Base-by-base conservation (phyloP, 2,113 vertebrate genomes). In the Probosciger aterrimus region DNA sequence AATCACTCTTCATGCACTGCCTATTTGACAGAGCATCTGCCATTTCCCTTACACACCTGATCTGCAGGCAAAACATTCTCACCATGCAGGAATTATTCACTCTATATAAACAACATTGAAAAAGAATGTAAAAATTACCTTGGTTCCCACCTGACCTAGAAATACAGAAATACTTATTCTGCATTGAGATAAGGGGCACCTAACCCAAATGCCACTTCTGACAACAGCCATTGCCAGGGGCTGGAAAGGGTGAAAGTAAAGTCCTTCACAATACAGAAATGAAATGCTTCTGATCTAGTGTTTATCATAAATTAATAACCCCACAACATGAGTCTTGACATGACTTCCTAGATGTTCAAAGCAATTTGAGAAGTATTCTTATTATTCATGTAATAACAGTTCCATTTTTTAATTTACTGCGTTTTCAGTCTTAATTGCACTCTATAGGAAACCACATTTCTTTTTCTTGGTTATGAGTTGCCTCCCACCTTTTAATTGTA, bases 181-280 rank as follows among this genome's bases (percentile, higher is more conserved):
- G 43, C 70, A 50, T n/a, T 3, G 16, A 67, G 46, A 69, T n/a
- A 75, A 82, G 7, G 15, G 37, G 35, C 10, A 37, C 44, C 43
- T 31, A n/a, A 79, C 35, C 67, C 41, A 86, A 47, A 69, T 39
- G 15, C 28, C 68, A 71, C 31, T 37, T 50, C 22, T 70, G 70
- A 28, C 22, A 49, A 35, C 0, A 2, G 15, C 22, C 37, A 27
- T 1, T 74, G 25, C 24, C 23, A 81, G 44, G 9, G 68, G 3
- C 27, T 81, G 59, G 44, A 70, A 81, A 62, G 25, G 9, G n/a
- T 0, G 0, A 0, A 3, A 73, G n/a, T 13, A 41, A 1, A 55
- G 30, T 63, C 23, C 41, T 44, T 53, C 67, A 71, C 6, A 41
- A 73, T 11, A 49, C 17, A 28, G 20, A 78, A 81, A 73, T 35